Evolutionary conservation across 2,888 invertebrate genomes (phyloP), one percentile per base, ranked within the genome.

Genomic region (Caprella mutica): DNA sequence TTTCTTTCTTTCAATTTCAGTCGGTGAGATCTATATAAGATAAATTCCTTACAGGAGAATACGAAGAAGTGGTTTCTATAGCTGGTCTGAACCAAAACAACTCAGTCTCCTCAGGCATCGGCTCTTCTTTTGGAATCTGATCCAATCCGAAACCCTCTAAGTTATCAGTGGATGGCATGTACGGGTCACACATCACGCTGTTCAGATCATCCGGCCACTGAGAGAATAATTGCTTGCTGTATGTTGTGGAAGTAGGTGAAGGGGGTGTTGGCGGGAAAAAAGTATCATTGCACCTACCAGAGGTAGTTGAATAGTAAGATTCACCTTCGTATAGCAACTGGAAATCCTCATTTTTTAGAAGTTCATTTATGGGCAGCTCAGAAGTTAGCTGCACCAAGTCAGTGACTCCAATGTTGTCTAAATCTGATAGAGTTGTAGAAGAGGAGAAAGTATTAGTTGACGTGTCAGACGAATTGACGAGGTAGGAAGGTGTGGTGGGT

Each of bases 331-430:
- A 27, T 30, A 27, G 30, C 29, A 48, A 48, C 19, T 48, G 29
- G 23, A 48, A 29, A 24, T 27, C 23, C 19, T 27, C 48, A 2
- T 30, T 30, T 27, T 48, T 30, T 21, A 48, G 29, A 35, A 60
- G 26, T 27, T 56, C 54, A 4, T n/a, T n/a, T n/a, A 60, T 29
- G 26, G 60, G 38, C 29, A 56, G 43, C 19, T 54, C 60, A 2
- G 56, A 54, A 12, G 60, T 29, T 4, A 60, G 43, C 6, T 53
- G 56, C 27, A 60, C 56, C 21, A 60, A 38, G 26, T 60, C 60
- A 33, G 54, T 60, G 27, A 58, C 21, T 5, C 58, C 58, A n/a
- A 60, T 60, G 29, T 60, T 56, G 29, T 60, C 60, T 39, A 60
- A 26, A 26, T 60, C 60, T 3, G 60, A 56, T 21, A 60, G 43